Base-by-base conservation (phyloP, 1,140 invertebrate species). In the Trachymyrmex septentrionalis region DNA sequence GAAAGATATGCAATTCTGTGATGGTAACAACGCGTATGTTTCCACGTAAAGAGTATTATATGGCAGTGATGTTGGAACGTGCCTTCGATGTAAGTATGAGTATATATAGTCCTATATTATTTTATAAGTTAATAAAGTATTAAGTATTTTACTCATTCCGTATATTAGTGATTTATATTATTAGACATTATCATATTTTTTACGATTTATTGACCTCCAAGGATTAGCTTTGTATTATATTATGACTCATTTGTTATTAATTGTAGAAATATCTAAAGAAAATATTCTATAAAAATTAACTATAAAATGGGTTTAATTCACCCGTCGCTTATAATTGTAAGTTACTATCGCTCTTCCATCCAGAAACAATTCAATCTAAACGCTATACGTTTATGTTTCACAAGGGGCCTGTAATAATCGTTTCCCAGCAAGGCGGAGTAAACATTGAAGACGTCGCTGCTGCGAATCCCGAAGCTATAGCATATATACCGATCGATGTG, bases 371-470 rank as follows among this genome's bases (percentile, higher is more conserved):
- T 59, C 48, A n/a, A 34, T 50, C 14, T 55, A 34, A 57, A 69
- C 3, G 2, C 10, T 21, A 14, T 24, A n/a, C 10, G 16, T 34
- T 55, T 27, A 21, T 19, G 59, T 12, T 77, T 69, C 73, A 64
- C 3, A 48, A 99, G 98, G 99, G 99, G 71, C 98, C 99, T 34
- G 98, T 99, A 12, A 96, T 99, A 69, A 99, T 99, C 91, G 98
- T 98, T 30, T 99, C 98, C 3, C 98, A 98, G 38, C 98, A 99
- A 96, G 99, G 99, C 86, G 99, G 99, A 92, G 98, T 99, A 3
- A 99, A 99, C 93, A 99, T 99, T 93, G 99, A 99, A 95, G 99
- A 99, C 93, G 98, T 99, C 10, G 99, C 99, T 75, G 97, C 97
- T 1, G 97, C 98, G 80, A 98, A 97, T 95, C 99, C 99, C 0